These are phyloP conservation scores for Antennarius maculatus DNA, from an alignment of 2,797 vertebrate species.

Conservation along the genomic window DNA sequence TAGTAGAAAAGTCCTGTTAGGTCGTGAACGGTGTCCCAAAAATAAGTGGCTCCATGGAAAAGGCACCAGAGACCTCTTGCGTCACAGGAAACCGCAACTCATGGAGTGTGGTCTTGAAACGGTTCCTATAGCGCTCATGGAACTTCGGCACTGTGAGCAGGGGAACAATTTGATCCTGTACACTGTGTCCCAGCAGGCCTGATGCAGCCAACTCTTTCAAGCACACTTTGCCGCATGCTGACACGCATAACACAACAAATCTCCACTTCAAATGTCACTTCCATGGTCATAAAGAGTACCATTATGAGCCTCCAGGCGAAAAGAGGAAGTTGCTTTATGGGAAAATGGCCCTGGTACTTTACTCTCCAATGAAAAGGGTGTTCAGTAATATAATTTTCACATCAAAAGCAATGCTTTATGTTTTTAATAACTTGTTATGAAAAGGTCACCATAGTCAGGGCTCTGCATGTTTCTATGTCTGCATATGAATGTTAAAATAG, in stretches of 20 bases:
- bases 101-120: slow-evolving; percentile 34
- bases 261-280: slow-evolving; percentile 34
- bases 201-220: slow-evolving; percentile 35
- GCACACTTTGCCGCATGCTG: slow-evolving; percentile 3
- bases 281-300: slow-evolving; percentile 17
- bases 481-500: neutral
- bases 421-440: neutral
- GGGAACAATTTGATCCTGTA: slow-evolving; percentile 40
- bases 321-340: slow-evolving; percentile 19
- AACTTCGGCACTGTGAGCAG: slow-evolving; percentile 37
- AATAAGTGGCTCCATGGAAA: slow-evolving; percentile 53
- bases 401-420: neutral
- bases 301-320: slow-evolving; percentile 11
- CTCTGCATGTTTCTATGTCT: neutral
- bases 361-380: neutral
- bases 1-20: slow-evolving; percentile 20
- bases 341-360: neutral
- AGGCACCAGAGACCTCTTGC: slow-evolving; percentile 22
- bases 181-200: slow-evolving; percentile 22
- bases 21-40: slow-evolving; percentile 50
- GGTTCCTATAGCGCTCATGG: slow-evolving; percentile 55
- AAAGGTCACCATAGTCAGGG: neutral
- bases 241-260: slow-evolving; percentile 37
- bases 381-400: neutral
- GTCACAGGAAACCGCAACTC: slow-evolving; percentile 45